Evolutionary conservation across 1,140 invertebrate species (phyloP).

Genomic region (Cheumatopsyche charites): DNA sequence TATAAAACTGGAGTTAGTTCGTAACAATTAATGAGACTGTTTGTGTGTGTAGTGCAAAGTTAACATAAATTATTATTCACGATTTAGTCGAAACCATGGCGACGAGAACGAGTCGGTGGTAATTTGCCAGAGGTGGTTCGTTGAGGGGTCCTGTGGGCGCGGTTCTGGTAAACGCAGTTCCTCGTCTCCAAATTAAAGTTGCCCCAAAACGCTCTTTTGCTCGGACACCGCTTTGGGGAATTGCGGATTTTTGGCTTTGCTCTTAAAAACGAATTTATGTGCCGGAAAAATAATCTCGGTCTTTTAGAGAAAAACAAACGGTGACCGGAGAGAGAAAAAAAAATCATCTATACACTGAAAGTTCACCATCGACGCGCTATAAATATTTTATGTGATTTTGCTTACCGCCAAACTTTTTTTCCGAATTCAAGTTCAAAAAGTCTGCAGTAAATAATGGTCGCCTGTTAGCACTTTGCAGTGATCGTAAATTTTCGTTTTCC

Average conservation of each 20-base stretch:
- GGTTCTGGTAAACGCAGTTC: background rate
- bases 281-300: no score
- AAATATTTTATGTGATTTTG: constrained; percentile 10
- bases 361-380: background rate
- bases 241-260: background rate
- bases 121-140: background rate
- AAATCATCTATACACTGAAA: background rate
- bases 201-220: background rate
- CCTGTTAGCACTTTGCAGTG: constrained; percentile 3
- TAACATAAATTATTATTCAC: constrained; percentile 21
- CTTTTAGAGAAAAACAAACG: no score
- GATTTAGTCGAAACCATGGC: background rate
- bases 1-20: background rate
- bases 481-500: constrained; percentile 9
- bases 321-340: background rate
- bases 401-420: background rate
- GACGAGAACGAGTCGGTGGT: background rate
- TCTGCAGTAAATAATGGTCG: constrained; percentile 12
- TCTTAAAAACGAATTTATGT: constrained; percentile 5
- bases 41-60: background rate
- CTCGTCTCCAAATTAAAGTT: constrained; percentile 10
- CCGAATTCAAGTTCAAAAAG: background rate
- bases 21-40: background rate
- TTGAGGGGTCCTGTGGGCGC: constrained; percentile 1
- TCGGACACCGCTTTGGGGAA: background rate